A percentile compares a stretch with the other conserved stretches of the same genome.
Evolutionary conservation across 1,140 invertebrate genomes (phyloP).

Genomic region (Bombus polaris): DNA sequence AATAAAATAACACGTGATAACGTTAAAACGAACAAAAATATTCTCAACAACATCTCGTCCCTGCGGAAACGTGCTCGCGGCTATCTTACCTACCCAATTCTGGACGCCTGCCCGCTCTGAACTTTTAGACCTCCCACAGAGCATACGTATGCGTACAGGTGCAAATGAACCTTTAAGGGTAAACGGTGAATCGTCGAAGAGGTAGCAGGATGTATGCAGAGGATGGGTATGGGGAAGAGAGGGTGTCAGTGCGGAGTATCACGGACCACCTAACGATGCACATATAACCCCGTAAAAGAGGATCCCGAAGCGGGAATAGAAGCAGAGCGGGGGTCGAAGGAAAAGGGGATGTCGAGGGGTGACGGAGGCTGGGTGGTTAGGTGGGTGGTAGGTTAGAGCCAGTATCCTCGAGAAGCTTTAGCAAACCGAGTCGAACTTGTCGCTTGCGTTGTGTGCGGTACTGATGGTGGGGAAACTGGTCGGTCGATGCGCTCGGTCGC

Average conservation of each 20-base stretch:
- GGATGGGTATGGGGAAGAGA: not conserved
- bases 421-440: slow-evolving; percentile 78
- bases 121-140: slow-evolving; percentile 11
- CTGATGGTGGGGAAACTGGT: slow-evolving; percentile 72
- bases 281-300: slow-evolving; percentile 65
- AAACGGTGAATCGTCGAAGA: slow-evolving; percentile 52
- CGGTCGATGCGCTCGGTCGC: slow-evolving; percentile 78
- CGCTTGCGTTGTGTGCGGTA: slow-evolving; percentile 73
- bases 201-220: not conserved
- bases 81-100: slow-evolving; percentile 30
- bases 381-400: slow-evolving; percentile 50
- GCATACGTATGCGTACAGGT: slow-evolving; percentile 55
- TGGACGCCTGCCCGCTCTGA: not conserved
- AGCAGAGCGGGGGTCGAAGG: slow-evolving; percentile 31
- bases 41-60: not conserved
- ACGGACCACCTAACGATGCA: slow-evolving; percentile 62
- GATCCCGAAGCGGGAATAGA: slow-evolving; percentile 62
- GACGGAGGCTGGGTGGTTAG: slow-evolving; percentile 30
- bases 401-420: slow-evolving; percentile 76
- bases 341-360: not conserved
- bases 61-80: not conserved
- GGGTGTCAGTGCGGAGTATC: slow-evolving; percentile 44
- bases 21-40: not conserved
- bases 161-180: slow-evolving; percentile 64
- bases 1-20: not conserved